Base-by-base conservation (phyloP, 2,888 invertebrate species). In the Drepana falcataria region DNA sequence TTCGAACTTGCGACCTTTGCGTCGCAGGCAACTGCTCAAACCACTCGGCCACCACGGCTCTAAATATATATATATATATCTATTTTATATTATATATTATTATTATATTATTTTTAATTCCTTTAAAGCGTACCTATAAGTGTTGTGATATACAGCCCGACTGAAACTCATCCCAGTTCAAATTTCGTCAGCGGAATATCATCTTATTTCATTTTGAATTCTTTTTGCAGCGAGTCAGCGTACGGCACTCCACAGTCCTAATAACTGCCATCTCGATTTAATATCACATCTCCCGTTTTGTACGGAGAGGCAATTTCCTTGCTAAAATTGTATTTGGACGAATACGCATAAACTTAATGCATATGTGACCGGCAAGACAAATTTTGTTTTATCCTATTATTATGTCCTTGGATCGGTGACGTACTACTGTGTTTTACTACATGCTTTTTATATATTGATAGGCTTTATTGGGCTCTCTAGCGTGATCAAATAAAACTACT, bases 211-310 rank as follows among this genome's bases (percentile, higher is more conserved):
- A 72, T 73, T 73, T 69, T 61, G 64, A 77, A 74, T 77, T 77
- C 71, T 75, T 82, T 81, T 73, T 76, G 74, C 72, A 68, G 71
- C 71, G 68, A 71, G 63, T 71, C 73, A 65, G 69, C 64, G 68
- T 71, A 75, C 68, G 69, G 68, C 68, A 78, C 75, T 81, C 81
- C 65, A 73, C 79, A 74, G 71, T 79, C 80, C 83, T 89, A 85
- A 89, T 88, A 87, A 85, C 87, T 88, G 89, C 85, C 89, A 87
- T 83, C 81, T 80, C 83, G 86, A 88, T 88, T 90, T 90, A 87
- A 90, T 90, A 88, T 89, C 82, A 79, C 80, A 83, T 85, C 83
- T 87, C 73, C 81, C 83, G 83, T 85, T 21, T 85, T 85, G 76
- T 71, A 79, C 78, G 72, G 75, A 73, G 77, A 85, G 83, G 84